Percentiles rank a stretch among this genome's conserved stretches.
Evolutionary conservation across 2,113 vertebrate genomes (phyloP).

Genomic region (Hassar affinis): DNA sequence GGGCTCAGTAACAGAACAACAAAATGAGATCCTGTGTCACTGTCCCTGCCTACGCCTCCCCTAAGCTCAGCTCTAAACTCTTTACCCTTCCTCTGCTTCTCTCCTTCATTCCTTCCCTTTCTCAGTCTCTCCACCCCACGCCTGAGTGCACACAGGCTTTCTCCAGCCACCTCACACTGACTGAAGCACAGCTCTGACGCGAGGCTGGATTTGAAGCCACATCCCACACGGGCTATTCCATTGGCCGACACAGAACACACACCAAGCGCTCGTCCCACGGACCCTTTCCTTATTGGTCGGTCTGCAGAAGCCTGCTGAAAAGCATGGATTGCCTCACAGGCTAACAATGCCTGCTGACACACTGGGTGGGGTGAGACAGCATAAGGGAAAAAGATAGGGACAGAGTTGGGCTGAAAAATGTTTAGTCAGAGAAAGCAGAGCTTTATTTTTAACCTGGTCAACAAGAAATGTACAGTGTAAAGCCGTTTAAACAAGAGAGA

Average conservation of each 20-base stretch:
- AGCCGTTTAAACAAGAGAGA: not conserved
- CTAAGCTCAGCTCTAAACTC: conserved; percentile 5
- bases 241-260: conserved; percentile 29
- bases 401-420: conserved; percentile 30
- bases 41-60: conserved; percentile 10
- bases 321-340: conserved; percentile 68
- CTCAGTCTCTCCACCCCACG: conserved; percentile 44
- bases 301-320: conserved; percentile 51
- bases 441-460: not conserved
- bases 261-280: conserved; percentile 54
- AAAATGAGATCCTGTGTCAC: conserved; percentile 24
- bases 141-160: conserved; percentile 40
- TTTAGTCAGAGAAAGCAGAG: not conserved
- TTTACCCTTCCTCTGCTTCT: conserved; percentile 23
- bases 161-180: conserved; percentile 43
- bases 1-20: conserved; percentile 36
- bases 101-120: conserved; percentile 23
- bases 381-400: conserved; percentile 45
- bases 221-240: conserved; percentile 48
- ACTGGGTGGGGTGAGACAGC: conserved; percentile 48
- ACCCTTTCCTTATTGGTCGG: conserved; percentile 62
- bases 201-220: conserved; percentile 57
- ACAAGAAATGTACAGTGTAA: not conserved
- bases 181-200: conserved; percentile 57
- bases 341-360: conserved; percentile 65